These are phyloP conservation scores for Plagiodera versicolora DNA, from an alignment of 2,888 invertebrate genomes.

Conservation along the genomic window DNA sequence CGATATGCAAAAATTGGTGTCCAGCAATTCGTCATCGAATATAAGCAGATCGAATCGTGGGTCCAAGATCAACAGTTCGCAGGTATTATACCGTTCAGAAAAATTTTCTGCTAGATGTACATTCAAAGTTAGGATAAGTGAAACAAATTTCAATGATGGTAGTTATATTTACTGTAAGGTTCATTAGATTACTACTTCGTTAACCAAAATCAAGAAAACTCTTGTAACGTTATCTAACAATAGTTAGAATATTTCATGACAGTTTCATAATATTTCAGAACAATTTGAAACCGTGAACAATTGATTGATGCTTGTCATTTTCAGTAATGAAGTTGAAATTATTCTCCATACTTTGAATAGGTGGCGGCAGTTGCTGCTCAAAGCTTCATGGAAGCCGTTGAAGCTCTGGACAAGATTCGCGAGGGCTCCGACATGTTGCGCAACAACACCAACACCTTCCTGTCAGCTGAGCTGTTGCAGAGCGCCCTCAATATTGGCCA, in stretches of 20 bases:
- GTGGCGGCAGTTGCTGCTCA: slow-evolving; percentile 51
- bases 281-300: too few species aligned
- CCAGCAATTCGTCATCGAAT: slow-evolving; percentile 25
- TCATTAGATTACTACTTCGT: too few species aligned
- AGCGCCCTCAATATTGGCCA: slow-evolving; percentile 45
- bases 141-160: too few species aligned
- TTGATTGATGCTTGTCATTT: too few species aligned
- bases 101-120: too few species aligned
- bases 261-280: too few species aligned
- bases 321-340: too few species aligned
- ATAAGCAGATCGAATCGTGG: slow-evolving; percentile 48
- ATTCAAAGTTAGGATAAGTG: too few species aligned
- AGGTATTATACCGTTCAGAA: slow-evolving; percentile 4
- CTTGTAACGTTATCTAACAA: too few species aligned
- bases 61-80: slow-evolving; percentile 47
- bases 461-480: slow-evolving; percentile 64
- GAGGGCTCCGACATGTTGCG: slow-evolving; percentile 72
- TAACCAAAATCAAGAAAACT: too few species aligned
- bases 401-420: slow-evolving; percentile 67
- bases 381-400: slow-evolving; percentile 61
- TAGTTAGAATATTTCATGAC: too few species aligned
- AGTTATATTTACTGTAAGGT: too few species aligned
- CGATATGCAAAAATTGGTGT: slow-evolving; percentile 41
- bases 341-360: background rate
- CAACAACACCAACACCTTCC: slow-evolving; percentile 78